phyloP scores from a whole-genome alignment of 2,113 vertebrate genomes.

The Stigmatopora argus region DNA sequence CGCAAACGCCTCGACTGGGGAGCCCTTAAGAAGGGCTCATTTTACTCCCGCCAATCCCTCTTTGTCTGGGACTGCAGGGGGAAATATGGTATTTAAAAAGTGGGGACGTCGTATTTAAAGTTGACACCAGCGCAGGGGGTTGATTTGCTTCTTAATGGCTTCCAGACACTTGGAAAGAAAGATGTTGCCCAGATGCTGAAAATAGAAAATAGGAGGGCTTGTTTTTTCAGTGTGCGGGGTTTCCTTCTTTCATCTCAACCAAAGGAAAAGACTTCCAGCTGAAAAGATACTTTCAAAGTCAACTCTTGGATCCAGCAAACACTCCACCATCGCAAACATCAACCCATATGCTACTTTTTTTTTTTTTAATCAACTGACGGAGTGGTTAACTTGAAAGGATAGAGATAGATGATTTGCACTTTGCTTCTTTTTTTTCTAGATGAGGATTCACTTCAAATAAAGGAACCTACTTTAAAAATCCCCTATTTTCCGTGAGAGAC shows the following conservation, averaged over 20 bases:
- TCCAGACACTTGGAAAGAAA: conserved; percentile 8
- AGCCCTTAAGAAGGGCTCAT: conserved; percentile 40
- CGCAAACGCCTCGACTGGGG: conserved; percentile 30
- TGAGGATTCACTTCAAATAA: no score
- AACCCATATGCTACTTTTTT: no score
- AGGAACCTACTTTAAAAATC: no score
- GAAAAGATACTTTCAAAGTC: conserved; percentile 17
- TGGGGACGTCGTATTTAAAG: conserved; percentile 32
- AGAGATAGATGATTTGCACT: no score
- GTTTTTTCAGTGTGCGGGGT: conserved; percentile 3
- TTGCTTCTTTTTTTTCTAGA: no score
- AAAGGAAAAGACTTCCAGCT: conserved; percentile 5
- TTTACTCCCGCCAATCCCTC: conserved; percentile 35
- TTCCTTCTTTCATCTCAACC: conserved; percentile 1
- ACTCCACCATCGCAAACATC: no score
- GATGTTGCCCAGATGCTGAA: conserved; percentile 32
- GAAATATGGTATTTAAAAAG: conserved; percentile 22
- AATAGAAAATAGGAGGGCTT: conserved; percentile 7
- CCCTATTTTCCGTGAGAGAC: no score
- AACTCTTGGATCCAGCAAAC: conserved; percentile 16
- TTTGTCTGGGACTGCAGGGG: conserved; percentile 9
- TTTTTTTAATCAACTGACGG: no score
- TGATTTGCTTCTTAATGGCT: conserved; percentile 28
- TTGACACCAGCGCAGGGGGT: conserved; percentile 30
- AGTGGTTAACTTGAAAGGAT: no score